These are phyloP conservation scores for Hyppa rectilinea DNA, from an alignment of 2,888 invertebrate species.

Conservation along the genomic window DNA sequence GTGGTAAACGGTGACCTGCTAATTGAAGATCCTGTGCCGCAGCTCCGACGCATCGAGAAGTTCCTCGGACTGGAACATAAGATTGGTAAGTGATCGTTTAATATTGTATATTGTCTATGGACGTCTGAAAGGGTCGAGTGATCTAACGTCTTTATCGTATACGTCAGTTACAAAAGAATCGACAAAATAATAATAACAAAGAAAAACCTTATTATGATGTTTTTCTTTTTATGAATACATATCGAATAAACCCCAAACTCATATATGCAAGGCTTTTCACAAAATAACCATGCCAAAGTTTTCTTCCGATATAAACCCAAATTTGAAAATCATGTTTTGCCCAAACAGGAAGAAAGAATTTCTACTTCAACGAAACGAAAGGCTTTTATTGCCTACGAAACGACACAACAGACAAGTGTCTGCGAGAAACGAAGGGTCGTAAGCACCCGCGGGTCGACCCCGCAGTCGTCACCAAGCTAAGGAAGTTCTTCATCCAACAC, in stretches of 20 bases:
- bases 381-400: constrained; percentile 98
- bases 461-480: constrained; percentile 94
- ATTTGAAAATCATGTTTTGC: constrained; percentile 43
- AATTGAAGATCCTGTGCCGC: constrained; percentile 97
- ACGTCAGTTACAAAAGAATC: not conserved
- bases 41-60: constrained; percentile 96
- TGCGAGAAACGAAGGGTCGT: constrained; percentile 95
- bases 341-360: constrained; percentile 93
- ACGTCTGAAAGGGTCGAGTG: not conserved
- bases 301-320: not conserved
- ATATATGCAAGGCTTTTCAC: not conserved
- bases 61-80: constrained; percentile 94
- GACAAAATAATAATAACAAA: too few species aligned
- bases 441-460: constrained; percentile 96
- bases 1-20: constrained; percentile 98
- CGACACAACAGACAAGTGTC: constrained; percentile 95
- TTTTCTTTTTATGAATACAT: not conserved
- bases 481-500: constrained; percentile 97
- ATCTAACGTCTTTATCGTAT: not conserved
- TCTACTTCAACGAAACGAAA: constrained; percentile 99
- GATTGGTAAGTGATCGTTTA: constrained; percentile 79
- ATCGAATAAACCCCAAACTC: too few species aligned
- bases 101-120: not conserved
- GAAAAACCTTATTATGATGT: not conserved
- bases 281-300: not conserved